Conservation (phyloP, 2,888 invertebrate species). For the Drosophila seclusa region DNA sequence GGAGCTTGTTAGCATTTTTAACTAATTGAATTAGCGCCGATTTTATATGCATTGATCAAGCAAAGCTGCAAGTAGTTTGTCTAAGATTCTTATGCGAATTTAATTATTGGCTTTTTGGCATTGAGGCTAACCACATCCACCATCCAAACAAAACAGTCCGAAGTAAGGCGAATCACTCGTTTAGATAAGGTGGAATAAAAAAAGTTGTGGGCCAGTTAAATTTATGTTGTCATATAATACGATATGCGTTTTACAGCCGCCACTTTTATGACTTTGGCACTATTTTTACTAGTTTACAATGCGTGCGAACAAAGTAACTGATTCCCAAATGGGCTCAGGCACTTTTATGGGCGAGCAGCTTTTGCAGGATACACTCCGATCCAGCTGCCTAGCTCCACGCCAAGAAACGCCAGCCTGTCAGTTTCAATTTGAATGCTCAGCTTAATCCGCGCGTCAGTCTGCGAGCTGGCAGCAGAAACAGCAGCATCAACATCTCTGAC, state of each 20-base stretch:
- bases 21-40: slow-evolving; percentile 74
- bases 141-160: slow-evolving; percentile 1
- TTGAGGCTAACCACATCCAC: slow-evolving; percentile 23
- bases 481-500: slow-evolving; percentile 24
- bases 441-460: slow-evolving; percentile 75
- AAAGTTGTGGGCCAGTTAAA: slow-evolving; percentile 41
- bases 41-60: slow-evolving; percentile 36
- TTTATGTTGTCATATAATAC: slow-evolving; percentile 60
- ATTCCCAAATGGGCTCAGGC: slow-evolving; percentile 56
- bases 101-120: slow-evolving; percentile 54
- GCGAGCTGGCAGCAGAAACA: slow-evolving; percentile 26
- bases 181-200: slow-evolving; percentile 44
- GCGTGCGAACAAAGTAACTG: slow-evolving; percentile 73
- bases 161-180: slow-evolving; percentile 8
- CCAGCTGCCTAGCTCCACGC: slow-evolving; percentile 29
- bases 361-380: slow-evolving; percentile 18
- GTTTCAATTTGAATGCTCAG: slow-evolving; percentile 80
- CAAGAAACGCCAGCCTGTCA: slow-evolving; percentile 60
- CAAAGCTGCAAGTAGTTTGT: slow-evolving; percentile 29
- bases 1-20: slow-evolving; percentile 53
- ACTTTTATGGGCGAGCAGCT: slow-evolving; percentile 43
- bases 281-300: slow-evolving; percentile 60
- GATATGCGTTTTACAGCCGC: slow-evolving; percentile 45
- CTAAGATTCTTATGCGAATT: slow-evolving; percentile 60
- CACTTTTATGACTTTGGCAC: slow-evolving; percentile 67